Base-by-base conservation (phyloP, 2,113 vertebrate genomes). In the Phycodurus eques region DNA sequence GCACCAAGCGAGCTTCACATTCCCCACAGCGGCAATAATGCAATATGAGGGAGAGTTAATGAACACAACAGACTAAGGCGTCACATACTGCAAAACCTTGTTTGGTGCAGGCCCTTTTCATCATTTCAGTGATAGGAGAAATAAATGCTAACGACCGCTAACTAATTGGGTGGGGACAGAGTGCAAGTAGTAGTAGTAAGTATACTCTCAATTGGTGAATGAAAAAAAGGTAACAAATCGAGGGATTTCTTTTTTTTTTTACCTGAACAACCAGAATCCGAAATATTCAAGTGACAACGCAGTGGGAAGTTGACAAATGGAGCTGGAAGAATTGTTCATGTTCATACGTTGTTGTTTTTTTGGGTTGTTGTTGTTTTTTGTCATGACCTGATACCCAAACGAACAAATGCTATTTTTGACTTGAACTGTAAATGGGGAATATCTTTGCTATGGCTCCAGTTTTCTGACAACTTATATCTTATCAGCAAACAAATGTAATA, bases 21-120 rank as follows among this genome's bases (percentile, higher is more conserved):
- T 83, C 73, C 76, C 80, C 47, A 51, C 72, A 77, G 78, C 74
- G 70, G 75, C 54, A 79, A 51, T 81, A 75, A 87, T 81, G 80
- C 76, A 84, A 84, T 75, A 44, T 71, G 68, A 85, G 64, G 63
- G 73, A 78, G 83, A 82, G 81, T 80, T 68, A 33, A 53, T 71
- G 47, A 75, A 72, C 68, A 17, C 75, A 70, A 78, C 64, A 71
- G 53, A 73, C 59, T 22, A 59, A 68, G 19, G 54, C 33, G 53
- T 63, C 63, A 19, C 47, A 59, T 67, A 27, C 27, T 27, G 27
- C 27, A 62, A 35, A 64, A 65, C 14, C 44, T 39, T 33, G 73
- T 81, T 68, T 57, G 73, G 31, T 11, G 0, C 49, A 59, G 56
- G n/a, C 35, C 39, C 15, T 39, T 62, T 35, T 33, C 19, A 20